Evolutionary conservation across 2,888 invertebrate genomes (phyloP).

Genomic region (Biston betularia): DNA sequence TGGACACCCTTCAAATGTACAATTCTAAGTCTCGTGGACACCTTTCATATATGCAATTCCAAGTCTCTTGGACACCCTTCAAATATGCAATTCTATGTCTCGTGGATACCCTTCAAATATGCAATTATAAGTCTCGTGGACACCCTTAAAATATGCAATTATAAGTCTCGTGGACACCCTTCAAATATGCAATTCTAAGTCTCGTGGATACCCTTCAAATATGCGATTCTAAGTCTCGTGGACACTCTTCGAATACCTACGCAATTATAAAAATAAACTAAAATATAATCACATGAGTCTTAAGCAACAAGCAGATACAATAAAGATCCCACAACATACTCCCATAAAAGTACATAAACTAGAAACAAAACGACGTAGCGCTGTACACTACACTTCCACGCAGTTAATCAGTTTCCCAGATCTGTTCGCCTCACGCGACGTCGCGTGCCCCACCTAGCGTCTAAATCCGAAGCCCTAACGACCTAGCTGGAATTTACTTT

Average conservation of each 20-base stretch:
- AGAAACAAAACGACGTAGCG: constrained; percentile 38
- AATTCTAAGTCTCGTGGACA: too few species aligned
- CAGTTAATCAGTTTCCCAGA: constrained; percentile 40
- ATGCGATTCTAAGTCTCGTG: background rate
- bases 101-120: background rate
- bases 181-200: background rate
- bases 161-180: too few species aligned
- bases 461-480: constrained; percentile 53
- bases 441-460: constrained; percentile 57
- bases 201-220: background rate
- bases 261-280: background rate
- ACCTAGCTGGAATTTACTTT: constrained; percentile 49
- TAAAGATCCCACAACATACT: constrained; percentile 18
- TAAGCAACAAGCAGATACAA: constrained; percentile 7
- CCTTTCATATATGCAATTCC: too few species aligned
- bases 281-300: background rate
- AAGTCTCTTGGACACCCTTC: too few species aligned
- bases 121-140: too few species aligned
- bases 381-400: constrained; percentile 28
- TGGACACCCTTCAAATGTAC: too few species aligned
- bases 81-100: too few species aligned
- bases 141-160: background rate
- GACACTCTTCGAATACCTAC: background rate
- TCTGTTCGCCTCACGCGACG: constrained; percentile 56
- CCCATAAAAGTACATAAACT: constrained; percentile 26